Evolutionary conservation across 2,888 invertebrate genomes (phyloP).

Genomic region (Aphodius granarius): DNA sequence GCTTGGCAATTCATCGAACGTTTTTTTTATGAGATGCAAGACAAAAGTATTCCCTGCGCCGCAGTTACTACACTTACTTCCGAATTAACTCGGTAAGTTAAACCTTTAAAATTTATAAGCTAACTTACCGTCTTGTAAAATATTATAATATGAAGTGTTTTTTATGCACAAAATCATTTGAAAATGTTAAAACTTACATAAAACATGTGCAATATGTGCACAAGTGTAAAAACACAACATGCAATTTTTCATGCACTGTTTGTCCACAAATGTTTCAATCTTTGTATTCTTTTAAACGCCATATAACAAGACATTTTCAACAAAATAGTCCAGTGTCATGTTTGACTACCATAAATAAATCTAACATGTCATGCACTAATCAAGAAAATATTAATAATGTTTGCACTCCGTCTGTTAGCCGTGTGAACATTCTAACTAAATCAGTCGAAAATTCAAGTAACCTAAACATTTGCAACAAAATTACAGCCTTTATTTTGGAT

Average conservation of each 20-base stretch:
- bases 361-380: not conserved
- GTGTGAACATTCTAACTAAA: not conserved
- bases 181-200: not conserved
- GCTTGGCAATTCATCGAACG: conserved; percentile 2
- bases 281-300: not conserved
- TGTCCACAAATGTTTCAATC: not conserved
- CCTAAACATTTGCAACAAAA: conserved; percentile 1
- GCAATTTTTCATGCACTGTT: not conserved
- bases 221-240: not conserved
- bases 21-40: not conserved
- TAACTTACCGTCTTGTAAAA: too few species aligned
- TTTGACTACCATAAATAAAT: not conserved
- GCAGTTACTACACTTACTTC: not conserved
- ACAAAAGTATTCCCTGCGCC: not conserved
- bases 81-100: not conserved
- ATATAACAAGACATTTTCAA: not conserved
- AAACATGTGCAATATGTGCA: not conserved
- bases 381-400: not conserved
- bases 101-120: not conserved
- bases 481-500: conserved; percentile 9
- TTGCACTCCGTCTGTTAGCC: not conserved
- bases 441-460: not conserved
- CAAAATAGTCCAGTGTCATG: not conserved
- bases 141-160: too few species aligned
- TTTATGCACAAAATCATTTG: not conserved